phyloP scores from a whole-genome alignment of 2,888 invertebrate species.

The Esperia sulphurella region DNA sequence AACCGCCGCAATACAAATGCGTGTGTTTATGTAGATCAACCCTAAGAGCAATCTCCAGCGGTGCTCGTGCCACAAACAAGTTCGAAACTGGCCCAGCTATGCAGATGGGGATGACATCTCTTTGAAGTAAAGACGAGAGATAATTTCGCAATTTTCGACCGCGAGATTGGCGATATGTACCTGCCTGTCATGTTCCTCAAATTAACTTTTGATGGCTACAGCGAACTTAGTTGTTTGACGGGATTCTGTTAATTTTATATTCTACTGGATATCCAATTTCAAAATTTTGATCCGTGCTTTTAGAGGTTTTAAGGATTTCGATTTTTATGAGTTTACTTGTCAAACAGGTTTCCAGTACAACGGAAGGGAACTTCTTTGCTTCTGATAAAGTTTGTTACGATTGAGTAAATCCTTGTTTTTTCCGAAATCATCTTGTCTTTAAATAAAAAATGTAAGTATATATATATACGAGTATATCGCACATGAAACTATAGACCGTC shows the following conservation, averaged over 20 bases:
- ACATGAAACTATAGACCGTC: too few relatives aligned
- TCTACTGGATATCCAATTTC: conserved; percentile 31
- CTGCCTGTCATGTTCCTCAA: conserved; percentile 59
- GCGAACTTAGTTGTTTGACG: conserved; percentile 37
- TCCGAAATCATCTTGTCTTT: too few relatives aligned
- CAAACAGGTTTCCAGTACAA: too few relatives aligned
- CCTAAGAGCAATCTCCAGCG: conserved; percentile 52
- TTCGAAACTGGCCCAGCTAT: conserved; percentile 65
- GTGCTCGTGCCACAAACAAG: conserved; percentile 53
- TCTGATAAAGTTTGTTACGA: too few relatives aligned
- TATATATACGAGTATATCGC: too few relatives aligned
- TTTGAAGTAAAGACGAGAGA: conserved; percentile 76
- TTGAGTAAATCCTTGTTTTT: too few relatives aligned
- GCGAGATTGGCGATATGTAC: conserved; percentile 61
- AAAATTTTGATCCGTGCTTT: conserved; percentile 41
- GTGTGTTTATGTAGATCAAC: too few relatives aligned
- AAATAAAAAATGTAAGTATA: too few relatives aligned
- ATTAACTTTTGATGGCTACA: conserved; percentile 65
- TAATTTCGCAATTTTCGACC: conserved; percentile 76
- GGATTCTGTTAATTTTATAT: conserved; percentile 27
- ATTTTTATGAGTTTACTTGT: too few relatives aligned
- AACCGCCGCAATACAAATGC: conserved; percentile 16
- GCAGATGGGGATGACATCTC: conserved; percentile 74
- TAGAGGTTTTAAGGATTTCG: conserved; percentile 6
- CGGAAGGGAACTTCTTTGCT: too few relatives aligned